Conservation (phyloP, 2,888 invertebrate species). For the Cephus spinipes region DNA sequence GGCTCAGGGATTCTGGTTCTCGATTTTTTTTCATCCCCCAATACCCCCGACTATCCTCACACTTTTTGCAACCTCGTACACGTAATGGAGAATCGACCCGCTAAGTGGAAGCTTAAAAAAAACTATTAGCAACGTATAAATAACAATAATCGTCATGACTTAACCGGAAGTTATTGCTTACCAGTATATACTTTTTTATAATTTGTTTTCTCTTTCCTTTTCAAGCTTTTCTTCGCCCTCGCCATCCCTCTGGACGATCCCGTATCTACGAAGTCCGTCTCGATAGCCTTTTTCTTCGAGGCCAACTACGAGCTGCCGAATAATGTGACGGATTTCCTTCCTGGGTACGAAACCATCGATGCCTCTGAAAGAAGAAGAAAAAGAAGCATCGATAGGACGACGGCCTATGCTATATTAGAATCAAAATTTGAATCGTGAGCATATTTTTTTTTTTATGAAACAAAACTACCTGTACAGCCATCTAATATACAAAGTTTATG, state of each 20-base stretch:
- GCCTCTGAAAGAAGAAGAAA: neutral
- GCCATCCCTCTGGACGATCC: constrained; percentile 78
- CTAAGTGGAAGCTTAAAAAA: neutral
- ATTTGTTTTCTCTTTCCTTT: constrained; percentile 29
- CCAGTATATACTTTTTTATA: neutral
- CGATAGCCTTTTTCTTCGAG: constrained; percentile 80
- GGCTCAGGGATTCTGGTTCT: neutral
- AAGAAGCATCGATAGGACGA: constrained; percentile 43
- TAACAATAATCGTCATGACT: neutral
- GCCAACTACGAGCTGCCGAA: constrained; percentile 74
- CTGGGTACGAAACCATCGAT: neutral
- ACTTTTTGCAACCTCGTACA: neutral
- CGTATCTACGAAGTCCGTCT: constrained; percentile 72
- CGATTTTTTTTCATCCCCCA: neutral
- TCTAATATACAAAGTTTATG: neutral
- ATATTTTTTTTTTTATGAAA: neutral
- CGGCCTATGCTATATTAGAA: constrained; percentile 46
- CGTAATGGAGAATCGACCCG: neutral
- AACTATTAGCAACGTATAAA: neutral
- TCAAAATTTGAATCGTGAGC: constrained; percentile 57
- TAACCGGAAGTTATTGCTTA: neutral
- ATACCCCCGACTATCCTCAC: neutral
- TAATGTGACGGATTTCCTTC: constrained; percentile 63
- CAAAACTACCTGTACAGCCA: neutral
- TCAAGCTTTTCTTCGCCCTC: constrained; percentile 76